Evolutionary conservation across 1,140 invertebrate species (phyloP).

Genomic region (Anthonomus grandis): DNA sequence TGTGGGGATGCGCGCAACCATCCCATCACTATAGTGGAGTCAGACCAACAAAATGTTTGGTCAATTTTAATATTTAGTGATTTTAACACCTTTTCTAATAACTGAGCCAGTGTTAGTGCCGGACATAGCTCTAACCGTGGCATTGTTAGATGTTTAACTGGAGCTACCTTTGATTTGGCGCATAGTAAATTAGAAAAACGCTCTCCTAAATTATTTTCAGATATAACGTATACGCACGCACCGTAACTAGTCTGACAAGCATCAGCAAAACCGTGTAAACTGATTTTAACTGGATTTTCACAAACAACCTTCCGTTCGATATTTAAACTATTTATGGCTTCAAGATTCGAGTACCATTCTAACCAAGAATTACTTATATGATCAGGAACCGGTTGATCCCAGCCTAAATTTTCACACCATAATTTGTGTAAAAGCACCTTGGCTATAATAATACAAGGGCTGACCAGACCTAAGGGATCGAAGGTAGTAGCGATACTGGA

Average conservation of each 20-base stretch:
- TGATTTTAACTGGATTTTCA: no score
- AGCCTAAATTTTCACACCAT: slow-evolving; percentile 38
- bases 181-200: slow-evolving; percentile 23
- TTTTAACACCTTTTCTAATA: slow-evolving; percentile 11
- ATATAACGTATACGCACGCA: slow-evolving; percentile 31
- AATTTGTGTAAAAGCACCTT: slow-evolving; percentile 44
- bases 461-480: slow-evolving; percentile 35
- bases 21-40: slow-evolving; percentile 33
- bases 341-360: slow-evolving; percentile 7
- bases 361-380: slow-evolving; percentile 14
- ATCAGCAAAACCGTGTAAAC: slow-evolving; percentile 31
- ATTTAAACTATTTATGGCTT: no score
- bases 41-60: slow-evolving; percentile 17
- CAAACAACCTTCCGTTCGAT: no score
- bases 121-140: slow-evolving; percentile 48
- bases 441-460: slow-evolving; percentile 36
- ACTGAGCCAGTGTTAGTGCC: slow-evolving; percentile 37
- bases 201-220: slow-evolving; percentile 25
- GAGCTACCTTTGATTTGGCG: slow-evolving; percentile 37
- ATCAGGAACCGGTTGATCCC: slow-evolving; percentile 44
- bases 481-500: slow-evolving; percentile 31
- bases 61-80: slow-evolving; percentile 3
- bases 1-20: slow-evolving; percentile 28
- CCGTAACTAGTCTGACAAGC: slow-evolving; percentile 33
- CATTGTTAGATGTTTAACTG: slow-evolving; percentile 42